Evolutionary conservation across 2,888 invertebrate genomes (phyloP).

Genomic region (Acrobasis consociella): DNA sequence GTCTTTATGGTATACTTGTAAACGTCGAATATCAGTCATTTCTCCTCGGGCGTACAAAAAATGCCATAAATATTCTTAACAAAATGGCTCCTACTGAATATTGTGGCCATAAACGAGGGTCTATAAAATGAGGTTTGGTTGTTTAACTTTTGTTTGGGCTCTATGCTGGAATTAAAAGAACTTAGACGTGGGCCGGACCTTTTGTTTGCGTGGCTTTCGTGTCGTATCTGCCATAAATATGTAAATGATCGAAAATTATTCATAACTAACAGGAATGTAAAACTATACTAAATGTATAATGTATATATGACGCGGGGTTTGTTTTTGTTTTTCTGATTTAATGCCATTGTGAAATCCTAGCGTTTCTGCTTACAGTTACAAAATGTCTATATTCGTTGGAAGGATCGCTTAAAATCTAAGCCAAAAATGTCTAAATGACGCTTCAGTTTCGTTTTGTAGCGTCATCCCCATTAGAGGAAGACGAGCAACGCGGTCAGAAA

Average conservation of each 20-base stretch:
- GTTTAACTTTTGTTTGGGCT: constrained; percentile 71
- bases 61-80: constrained; percentile 78
- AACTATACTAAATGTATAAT: constrained; percentile 34
- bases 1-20: constrained; percentile 77
- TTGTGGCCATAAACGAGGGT: constrained; percentile 72
- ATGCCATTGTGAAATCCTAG: background rate
- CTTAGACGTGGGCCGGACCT: constrained; percentile 60
- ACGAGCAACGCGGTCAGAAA: constrained; percentile 42
- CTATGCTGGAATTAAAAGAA: constrained; percentile 70
- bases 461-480: constrained; percentile 62
- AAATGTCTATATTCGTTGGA: constrained; percentile 25
- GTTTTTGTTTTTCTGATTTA: constrained; percentile 31
- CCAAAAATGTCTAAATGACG: constrained; percentile 61
- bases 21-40: constrained; percentile 77
- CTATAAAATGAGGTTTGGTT: constrained; percentile 77
- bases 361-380: background rate
- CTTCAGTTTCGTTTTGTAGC: constrained; percentile 50
- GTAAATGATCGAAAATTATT: constrained; percentile 74
- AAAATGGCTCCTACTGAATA: constrained; percentile 80
- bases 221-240: constrained; percentile 63
- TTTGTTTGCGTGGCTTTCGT: constrained; percentile 63
- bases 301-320: constrained; percentile 61
- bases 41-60: constrained; percentile 67
- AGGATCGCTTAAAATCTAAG: constrained; percentile 41
- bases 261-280: constrained; percentile 69